phyloP scores from a whole-genome alignment of 1,140 invertebrate species.

The Charaxes varanes region DNA sequence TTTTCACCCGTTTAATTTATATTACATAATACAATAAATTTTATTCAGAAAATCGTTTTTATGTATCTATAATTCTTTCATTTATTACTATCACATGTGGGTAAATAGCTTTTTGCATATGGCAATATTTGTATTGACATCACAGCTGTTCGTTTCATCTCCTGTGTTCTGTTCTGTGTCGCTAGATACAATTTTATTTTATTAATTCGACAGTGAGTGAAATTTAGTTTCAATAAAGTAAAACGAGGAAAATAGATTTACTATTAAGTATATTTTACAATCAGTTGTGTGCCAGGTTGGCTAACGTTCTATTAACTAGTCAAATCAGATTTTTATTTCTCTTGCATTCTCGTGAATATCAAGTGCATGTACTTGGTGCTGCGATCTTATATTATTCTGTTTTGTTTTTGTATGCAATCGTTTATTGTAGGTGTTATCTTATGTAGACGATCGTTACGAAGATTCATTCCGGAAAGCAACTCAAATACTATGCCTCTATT shows the following conservation, averaged over 20 bases:
- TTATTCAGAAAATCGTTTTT: not conserved
- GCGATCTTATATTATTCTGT: conserved; percentile 30
- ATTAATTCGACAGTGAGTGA: conserved; percentile 66
- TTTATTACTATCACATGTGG: not conserved
- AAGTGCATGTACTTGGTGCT: conserved; percentile 41
- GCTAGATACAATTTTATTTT: conserved; percentile 54
- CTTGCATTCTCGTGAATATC: conserved; percentile 55
- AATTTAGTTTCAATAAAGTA: conserved; percentile 37
- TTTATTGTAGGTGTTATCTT: conserved; percentile 61
- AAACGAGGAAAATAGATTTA: conserved; percentile 28
- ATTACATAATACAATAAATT: no score
- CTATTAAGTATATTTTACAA: conserved; percentile 27
- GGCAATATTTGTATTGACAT: conserved; percentile 62
- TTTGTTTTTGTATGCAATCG: conserved; percentile 31
- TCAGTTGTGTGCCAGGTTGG: conserved; percentile 37
- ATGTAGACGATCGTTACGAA: conserved; percentile 61
- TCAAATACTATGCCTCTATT: conserved; percentile 90
- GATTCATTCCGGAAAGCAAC: conserved; percentile 42
- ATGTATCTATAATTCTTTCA: not conserved
- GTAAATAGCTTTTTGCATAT: conserved; percentile 16
- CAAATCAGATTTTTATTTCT: conserved; percentile 57
- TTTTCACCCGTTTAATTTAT: no score
- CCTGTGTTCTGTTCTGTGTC: conserved; percentile 56
- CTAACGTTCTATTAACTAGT: conserved; percentile 44
- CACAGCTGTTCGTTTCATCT: conserved; percentile 69